Base-by-base conservation (phyloP, 2,888 invertebrate genomes). In the Torymus aiolomorphi region DNA sequence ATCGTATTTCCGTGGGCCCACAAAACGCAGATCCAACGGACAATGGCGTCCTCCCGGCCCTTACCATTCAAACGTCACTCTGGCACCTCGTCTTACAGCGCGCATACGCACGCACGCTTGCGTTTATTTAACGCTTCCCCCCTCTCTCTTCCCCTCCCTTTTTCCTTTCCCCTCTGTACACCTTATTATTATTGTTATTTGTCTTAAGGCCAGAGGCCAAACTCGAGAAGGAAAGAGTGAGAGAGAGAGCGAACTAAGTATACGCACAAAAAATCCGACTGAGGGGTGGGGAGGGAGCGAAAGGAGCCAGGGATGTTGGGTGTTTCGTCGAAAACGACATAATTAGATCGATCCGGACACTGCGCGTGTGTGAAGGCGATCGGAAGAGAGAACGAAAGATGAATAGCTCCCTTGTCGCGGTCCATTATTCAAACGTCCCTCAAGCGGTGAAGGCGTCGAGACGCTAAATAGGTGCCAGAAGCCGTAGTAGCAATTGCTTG, bases 51-150 rank as follows among this genome's bases (percentile, higher is more conserved):
- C 31, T 24, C 62, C 87, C 87, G 86, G 87, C 89, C 31, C 8
- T 31, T 31, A 31, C 31, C 87, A 90, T 90, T 90, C 89, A 90
- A 88, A 90, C 87, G 90, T 90, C 90, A 90, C 88, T 90, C 90
- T 87, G 86, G 89, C 90, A 90, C 90, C 90, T 89, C 87, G 88
- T 86, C 87, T 88, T 87, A 85, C 86, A 80, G 65, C 80, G 69
- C 79, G 63, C 10, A 61, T 12, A 61, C 10, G 16, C 24, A 61
- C 24, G 76, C 73, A 80, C 76, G 71, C 81, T 79, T 78, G 59
- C 56, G 31, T 76, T 66, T 66, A 70, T 76, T 71, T 63, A 42
- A 51, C 74, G 16, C 24, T 24, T 49, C 72, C 42, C 24, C 66
- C 66, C 42, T 61, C 59, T 49, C 51, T 72, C 65, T 70, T 59